Evolutionary conservation across 2,888 invertebrate genomes (phyloP).

Genomic region (Cataglyphis altisquamis): DNA sequence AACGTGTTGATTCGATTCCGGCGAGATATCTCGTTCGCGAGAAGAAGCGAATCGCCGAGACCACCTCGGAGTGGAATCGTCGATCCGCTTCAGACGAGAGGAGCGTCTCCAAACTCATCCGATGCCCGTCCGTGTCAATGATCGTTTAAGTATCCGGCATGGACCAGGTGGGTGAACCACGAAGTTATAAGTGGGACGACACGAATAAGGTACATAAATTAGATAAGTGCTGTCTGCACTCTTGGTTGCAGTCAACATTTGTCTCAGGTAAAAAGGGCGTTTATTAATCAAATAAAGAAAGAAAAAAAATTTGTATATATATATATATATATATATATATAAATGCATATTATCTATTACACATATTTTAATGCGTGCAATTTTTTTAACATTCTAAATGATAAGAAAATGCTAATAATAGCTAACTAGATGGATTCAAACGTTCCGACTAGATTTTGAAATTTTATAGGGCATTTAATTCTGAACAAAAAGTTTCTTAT

Average conservation of each 20-base stretch:
- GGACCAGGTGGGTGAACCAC: constrained; percentile 74
- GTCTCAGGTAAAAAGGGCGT: neutral
- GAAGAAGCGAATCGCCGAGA: constrained; percentile 25
- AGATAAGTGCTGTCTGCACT: constrained; percentile 74
- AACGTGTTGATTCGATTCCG: neutral
- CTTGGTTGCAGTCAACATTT: constrained; percentile 50
- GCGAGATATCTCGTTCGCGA: constrained; percentile 4
- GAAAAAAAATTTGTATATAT: neutral
- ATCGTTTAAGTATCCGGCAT: constrained; percentile 75
- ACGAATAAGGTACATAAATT: constrained; percentile 62
- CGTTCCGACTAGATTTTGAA: neutral
- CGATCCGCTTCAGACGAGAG: neutral
- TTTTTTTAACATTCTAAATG: neutral
- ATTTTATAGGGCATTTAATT: too few species aligned
- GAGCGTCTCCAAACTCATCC: constrained; percentile 24
- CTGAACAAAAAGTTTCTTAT: too few species aligned
- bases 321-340: neutral
- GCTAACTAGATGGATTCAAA: neutral
- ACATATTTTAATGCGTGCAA: neutral
- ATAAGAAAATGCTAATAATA: neutral
- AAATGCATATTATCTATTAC: neutral
- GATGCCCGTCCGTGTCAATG: constrained; percentile 75
- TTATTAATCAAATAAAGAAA: constrained; percentile 2
- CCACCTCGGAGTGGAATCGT: constrained; percentile 30
- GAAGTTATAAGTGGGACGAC: constrained; percentile 71